Percentiles rank a stretch among this genome's conserved stretches.
Conservation (phyloP, 1,140 invertebrate species). For the Vanessa atalanta region DNA sequence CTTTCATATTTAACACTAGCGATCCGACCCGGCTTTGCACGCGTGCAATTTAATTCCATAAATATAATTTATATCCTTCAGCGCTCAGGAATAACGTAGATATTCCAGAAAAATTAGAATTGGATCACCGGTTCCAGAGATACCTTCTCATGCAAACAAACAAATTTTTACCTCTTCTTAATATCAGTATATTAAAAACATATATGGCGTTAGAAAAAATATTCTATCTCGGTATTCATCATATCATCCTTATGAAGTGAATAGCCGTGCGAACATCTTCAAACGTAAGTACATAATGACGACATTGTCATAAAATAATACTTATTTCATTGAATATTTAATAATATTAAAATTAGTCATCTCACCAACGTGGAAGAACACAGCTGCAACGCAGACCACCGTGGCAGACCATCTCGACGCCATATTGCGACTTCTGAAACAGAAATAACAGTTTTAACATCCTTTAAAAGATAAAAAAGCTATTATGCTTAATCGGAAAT, state of each 20-base stretch:
- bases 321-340: too few relatives aligned
- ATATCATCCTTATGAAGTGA: background rate
- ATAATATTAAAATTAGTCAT: background rate
- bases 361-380: slow-evolving; percentile 40
- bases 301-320: background rate
- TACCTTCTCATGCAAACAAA: too few relatives aligned
- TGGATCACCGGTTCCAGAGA: too few relatives aligned
- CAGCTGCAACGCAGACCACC: slow-evolving; percentile 34
- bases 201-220: background rate
- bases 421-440: slow-evolving; percentile 44
- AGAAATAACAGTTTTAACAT: slow-evolving; percentile 13
- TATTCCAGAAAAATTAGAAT: too few relatives aligned
- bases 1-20: too few relatives aligned
- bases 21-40: too few relatives aligned
- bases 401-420: slow-evolving; percentile 41
- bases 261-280: background rate
- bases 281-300: background rate
- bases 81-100: too few relatives aligned
- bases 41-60: too few relatives aligned
- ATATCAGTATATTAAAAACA: too few relatives aligned
- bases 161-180: too few relatives aligned
- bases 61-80: too few relatives aligned
- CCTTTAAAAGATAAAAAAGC: background rate
- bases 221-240: background rate
- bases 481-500: background rate